Percentiles rank a stretch among this genome's conserved stretches.
phyloP scores from a whole-genome alignment of 2,797 vertebrate species.

The Oceanodroma leucorhoa region DNA sequence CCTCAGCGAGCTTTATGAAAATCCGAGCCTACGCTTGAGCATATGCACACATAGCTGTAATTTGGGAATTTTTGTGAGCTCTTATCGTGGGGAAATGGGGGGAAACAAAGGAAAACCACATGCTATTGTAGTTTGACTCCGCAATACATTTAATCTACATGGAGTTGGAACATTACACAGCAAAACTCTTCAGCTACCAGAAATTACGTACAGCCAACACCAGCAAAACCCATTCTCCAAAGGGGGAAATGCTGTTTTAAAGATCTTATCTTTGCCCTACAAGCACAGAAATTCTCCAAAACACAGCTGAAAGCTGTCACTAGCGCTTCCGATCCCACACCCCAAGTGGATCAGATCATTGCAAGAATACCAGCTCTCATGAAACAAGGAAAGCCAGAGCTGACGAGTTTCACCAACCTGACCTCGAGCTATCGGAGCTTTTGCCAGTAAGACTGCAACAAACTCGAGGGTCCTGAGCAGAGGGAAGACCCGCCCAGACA shows the following conservation, averaged over 20 bases:
- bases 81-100: background rate
- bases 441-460: background rate
- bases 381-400: background rate
- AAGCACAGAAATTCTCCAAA: background rate
- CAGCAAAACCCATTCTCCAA: background rate
- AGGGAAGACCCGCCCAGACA: background rate
- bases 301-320: background rate
- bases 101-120: slow-evolving; percentile 29
- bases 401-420: background rate
- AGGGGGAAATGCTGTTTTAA: background rate
- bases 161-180: background rate
- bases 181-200: background rate
- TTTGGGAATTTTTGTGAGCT: background rate
- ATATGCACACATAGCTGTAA: background rate
- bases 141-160: background rate
- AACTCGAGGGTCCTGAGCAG: background rate
- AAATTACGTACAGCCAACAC: background rate
- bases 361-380: background rate
- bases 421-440: background rate
- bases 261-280: background rate
- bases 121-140: background rate
- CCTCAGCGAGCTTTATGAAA: slow-evolving; percentile 11
- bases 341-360: background rate
- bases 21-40: background rate
- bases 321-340: background rate